Evolutionary conservation across 2,113 vertebrate genomes (phyloP).

Genomic region (Pao palembangensis): DNA sequence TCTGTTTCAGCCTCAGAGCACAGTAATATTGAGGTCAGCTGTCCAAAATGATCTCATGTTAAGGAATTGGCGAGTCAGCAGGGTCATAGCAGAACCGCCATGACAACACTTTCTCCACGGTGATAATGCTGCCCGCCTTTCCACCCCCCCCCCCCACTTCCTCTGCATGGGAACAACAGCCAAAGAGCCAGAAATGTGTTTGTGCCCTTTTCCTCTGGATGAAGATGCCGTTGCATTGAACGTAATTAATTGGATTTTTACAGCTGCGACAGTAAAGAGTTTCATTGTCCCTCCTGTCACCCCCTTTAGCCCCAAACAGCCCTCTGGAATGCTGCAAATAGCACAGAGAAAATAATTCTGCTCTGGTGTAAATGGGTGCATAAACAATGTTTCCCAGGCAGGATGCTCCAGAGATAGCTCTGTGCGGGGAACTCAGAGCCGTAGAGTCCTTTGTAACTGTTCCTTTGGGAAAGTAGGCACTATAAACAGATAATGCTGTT

Average conservation of each 20-base stretch:
- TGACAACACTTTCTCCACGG: constrained; percentile 75
- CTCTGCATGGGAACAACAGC: constrained; percentile 54
- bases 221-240: not conserved
- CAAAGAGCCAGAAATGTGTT: constrained; percentile 33
- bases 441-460: constrained; percentile 56
- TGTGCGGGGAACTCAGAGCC: constrained; percentile 36
- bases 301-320: constrained; percentile 60
- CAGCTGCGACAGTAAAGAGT: constrained; percentile 26
- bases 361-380: constrained; percentile 51
- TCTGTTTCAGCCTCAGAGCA: constrained; percentile 58
- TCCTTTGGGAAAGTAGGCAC: constrained; percentile 58
- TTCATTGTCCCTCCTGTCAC: constrained; percentile 18
- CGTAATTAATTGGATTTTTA: constrained; percentile 35
- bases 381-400: constrained; percentile 61
- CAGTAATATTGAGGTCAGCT: constrained; percentile 78
- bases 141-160: constrained; percentile 48
- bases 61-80: constrained; percentile 77
- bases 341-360: constrained; percentile 50
- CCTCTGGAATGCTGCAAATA: constrained; percentile 65
- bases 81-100: constrained; percentile 70
- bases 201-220: constrained; percentile 30
- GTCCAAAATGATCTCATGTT: constrained; percentile 79
- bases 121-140: constrained; percentile 67
- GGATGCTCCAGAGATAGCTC: constrained; percentile 45
- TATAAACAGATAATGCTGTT: constrained; percentile 69